These are phyloP conservation scores for Mesocricetus auratus DNA, from an alignment of 2,113 vertebrate genomes.

Conservation along the genomic window DNA sequence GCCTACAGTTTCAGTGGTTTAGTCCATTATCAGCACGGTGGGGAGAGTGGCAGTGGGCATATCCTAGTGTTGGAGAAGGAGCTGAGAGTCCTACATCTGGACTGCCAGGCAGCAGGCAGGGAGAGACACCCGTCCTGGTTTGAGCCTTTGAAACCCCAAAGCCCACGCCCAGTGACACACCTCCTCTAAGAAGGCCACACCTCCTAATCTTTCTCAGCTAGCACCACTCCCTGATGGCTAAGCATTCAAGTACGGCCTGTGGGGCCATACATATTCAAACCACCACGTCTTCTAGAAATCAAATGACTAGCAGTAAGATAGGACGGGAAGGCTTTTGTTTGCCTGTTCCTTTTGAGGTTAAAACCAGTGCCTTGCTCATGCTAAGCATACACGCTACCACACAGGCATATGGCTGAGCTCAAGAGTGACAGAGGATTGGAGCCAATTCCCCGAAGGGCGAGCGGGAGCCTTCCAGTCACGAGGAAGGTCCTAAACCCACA, in stretches of 20 bases:
- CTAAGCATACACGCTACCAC: neutral
- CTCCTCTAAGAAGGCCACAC: neutral
- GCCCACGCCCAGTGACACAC: neutral
- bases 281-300: neutral
- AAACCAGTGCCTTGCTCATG: neutral
- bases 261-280: neutral
- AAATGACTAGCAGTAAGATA: neutral
- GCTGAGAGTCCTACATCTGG: neutral
- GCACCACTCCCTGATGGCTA: neutral
- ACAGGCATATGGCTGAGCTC: neutral
- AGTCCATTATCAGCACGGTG: too few species aligned
- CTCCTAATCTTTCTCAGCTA: neutral
- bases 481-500: neutral
- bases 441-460: neutral
- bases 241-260: neutral
- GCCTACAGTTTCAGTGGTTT: neutral
- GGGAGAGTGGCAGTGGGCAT: neutral
- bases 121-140: neutral
- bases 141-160: neutral
- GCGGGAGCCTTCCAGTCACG: neutral
- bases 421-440: neutral
- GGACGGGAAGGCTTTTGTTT: neutral
- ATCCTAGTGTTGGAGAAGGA: too few species aligned
- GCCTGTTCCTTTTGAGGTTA: neutral
- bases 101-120: neutral